A percentile compares a stretch with the other conserved stretches of the same genome.
phyloP scores from a whole-genome alignment of 1,140 invertebrate species.

The Heliconius congener region DNA sequence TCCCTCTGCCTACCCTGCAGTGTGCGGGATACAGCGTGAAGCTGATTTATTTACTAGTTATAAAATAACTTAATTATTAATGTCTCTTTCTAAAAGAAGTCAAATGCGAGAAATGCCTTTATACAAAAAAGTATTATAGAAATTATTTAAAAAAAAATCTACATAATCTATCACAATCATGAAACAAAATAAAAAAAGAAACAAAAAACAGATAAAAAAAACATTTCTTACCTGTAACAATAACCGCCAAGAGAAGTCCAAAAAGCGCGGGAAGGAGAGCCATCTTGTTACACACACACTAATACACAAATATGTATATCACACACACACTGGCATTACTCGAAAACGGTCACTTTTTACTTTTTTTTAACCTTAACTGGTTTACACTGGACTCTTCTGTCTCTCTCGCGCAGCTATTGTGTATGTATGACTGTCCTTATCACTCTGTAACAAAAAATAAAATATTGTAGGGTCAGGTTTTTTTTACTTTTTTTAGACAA shows the following conservation, averaged over 20 bases:
- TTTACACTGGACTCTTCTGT: slow-evolving; percentile 52
- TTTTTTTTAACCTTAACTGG: slow-evolving; percentile 51
- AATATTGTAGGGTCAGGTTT: slow-evolving; percentile 27
- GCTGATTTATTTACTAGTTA: no score
- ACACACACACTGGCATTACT: slow-evolving; percentile 62
- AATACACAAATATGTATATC: neutral
- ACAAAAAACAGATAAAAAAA: neutral
- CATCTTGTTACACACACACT: slow-evolving; percentile 52
- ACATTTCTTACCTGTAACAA: slow-evolving; percentile 60
- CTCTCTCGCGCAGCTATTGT: slow-evolving; percentile 43
- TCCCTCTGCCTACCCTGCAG: no score
- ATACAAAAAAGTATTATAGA: no score
- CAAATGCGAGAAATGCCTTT: no score
- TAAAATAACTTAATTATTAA: no score
- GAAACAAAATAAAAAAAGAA: neutral
- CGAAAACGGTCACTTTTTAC: slow-evolving; percentile 55
- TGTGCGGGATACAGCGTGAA: no score
- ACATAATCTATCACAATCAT: no score
- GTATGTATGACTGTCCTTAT: slow-evolving; percentile 43
- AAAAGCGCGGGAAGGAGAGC: slow-evolving; percentile 67
- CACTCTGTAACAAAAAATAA: slow-evolving; percentile 64
- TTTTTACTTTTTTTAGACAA: slow-evolving; percentile 28
- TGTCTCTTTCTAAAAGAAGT: no score
- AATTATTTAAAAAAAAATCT: no score
- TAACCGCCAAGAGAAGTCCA: slow-evolving; percentile 53